phyloP scores from a whole-genome alignment of 2,797 vertebrate genomes.

The Pangasius larnaudii region DNA sequence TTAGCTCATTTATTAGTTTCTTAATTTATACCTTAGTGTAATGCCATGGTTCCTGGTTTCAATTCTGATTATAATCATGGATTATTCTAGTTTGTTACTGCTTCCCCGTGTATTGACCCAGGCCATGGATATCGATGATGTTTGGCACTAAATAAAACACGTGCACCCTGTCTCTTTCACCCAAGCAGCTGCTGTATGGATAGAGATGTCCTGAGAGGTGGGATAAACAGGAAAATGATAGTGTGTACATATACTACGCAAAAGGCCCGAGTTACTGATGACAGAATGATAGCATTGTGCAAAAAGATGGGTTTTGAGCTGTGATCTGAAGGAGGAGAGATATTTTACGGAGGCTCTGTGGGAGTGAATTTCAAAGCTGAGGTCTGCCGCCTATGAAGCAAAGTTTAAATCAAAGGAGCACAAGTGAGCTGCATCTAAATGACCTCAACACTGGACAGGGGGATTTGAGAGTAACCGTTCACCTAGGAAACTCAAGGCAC shows the following conservation, averaged over 20 bases:
- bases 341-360: neutral
- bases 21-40: too few species aligned
- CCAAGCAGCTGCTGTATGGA: neutral
- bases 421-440: constrained; percentile 20
- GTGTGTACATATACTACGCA: neutral
- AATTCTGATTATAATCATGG: neutral
- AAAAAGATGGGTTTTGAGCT: neutral
- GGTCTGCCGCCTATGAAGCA: constrained; percentile 20
- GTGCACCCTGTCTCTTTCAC: neutral
- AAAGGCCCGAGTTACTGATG: neutral
- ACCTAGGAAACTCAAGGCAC: neutral
- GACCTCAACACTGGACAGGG: neutral
- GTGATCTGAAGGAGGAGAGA: neutral
- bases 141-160: neutral
- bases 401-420: neutral
- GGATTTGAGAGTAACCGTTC: neutral
- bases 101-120: neutral
- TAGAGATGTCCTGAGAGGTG: neutral
- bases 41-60: neutral
- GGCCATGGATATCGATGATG: neutral
- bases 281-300: too few species aligned
- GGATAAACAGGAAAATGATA: neutral
- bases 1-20: neutral
- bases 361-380: neutral
- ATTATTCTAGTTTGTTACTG: too few species aligned